These are phyloP conservation scores for Panagrolaimus sp. DNA, from an alignment of 1,140 invertebrate species.

Conservation along the genomic window DNA sequence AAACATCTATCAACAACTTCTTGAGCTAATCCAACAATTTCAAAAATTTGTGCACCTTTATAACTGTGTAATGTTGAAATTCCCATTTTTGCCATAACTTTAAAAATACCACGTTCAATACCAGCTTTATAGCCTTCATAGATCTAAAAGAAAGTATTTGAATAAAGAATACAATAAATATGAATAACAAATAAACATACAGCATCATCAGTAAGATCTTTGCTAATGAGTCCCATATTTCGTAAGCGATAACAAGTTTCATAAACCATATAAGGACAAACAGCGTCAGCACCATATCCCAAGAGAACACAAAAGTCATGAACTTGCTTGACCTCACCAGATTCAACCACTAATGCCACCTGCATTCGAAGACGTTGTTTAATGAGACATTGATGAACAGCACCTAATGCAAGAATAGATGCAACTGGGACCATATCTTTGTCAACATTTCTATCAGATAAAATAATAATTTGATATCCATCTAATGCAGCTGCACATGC, in stretches of 20 bases:
- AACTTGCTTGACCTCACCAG: constrained; percentile 68
- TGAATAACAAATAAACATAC: constrained; percentile 55
- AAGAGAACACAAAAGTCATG: constrained; percentile 92
- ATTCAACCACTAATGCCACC: constrained; percentile 54
- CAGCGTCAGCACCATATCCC: constrained; percentile 92
- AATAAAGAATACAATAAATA: too few relatives aligned
- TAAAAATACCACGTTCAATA: constrained; percentile 62
- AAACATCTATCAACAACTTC: constrained; percentile 94
- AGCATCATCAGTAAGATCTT: constrained; percentile 76
- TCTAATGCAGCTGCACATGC: constrained; percentile 72
- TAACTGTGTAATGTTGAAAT: constrained; percentile 98
- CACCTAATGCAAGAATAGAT: constrained; percentile 75
- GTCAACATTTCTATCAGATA: constrained; percentile 74
- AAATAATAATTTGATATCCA: constrained; percentile 77
- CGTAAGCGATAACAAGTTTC: constrained; percentile 63
- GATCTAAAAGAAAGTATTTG: constrained; percentile 35
- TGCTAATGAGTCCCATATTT: constrained; percentile 70
- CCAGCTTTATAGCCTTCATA: constrained; percentile 58
- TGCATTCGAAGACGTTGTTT: constrained; percentile 83
- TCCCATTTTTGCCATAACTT: constrained; percentile 98
- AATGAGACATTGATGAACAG: constrained; percentile 89
- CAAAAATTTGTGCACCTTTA: constrained; percentile 98
- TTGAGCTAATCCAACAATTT: constrained; percentile 84
- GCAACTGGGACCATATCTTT: constrained; percentile 59
- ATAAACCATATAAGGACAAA: constrained; percentile 93